Conservation (phyloP, 2,888 invertebrate species). For the Rapana venosa region DNA sequence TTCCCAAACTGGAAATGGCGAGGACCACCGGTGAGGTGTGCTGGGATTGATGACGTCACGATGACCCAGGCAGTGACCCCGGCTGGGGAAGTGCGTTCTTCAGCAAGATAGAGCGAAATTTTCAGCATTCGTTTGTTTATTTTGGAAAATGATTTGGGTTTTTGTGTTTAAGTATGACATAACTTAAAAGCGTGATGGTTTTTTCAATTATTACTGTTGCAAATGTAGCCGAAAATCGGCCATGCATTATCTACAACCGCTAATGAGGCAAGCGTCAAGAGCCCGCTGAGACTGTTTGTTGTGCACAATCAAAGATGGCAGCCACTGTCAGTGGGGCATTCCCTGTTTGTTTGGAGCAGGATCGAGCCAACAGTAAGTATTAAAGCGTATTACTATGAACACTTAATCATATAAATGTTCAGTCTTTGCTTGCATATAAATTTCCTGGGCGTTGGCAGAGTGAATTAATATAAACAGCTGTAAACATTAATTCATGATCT, state of each 20-base stretch:
- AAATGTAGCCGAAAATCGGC: slow-evolving; percentile 32
- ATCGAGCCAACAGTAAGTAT: slow-evolving; percentile 58
- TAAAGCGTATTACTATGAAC: neutral
- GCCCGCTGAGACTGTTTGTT: slow-evolving; percentile 68
- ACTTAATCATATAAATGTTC: neutral
- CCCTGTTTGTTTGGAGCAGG: slow-evolving; percentile 66
- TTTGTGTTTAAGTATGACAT: slow-evolving; percentile 39
- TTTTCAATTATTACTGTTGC: neutral
- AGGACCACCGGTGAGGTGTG: slow-evolving; percentile 51
- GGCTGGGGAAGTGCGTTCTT: slow-evolving; percentile 58
- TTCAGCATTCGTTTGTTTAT: slow-evolving; percentile 26
- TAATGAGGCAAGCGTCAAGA: slow-evolving; percentile 62
- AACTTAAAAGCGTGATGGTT: slow-evolving; percentile 32
- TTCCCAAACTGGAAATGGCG: slow-evolving; percentile 59
- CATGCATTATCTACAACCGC: slow-evolving; percentile 41
- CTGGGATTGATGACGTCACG: slow-evolving; percentile 58
- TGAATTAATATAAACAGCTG: slow-evolving; percentile 9
- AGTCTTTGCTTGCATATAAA: neutral
- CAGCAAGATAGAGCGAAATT: slow-evolving; percentile 34
- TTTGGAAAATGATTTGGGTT: slow-evolving; percentile 36
- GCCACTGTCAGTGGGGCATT: slow-evolving; percentile 68
- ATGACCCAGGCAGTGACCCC: slow-evolving; percentile 61
- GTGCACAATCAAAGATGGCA: slow-evolving; percentile 72
- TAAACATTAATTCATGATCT: slow-evolving; percentile 25
- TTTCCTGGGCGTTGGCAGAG: neutral